phyloP scores from a whole-genome alignment of 2,113 vertebrate species.

The Catharus bicknelli region DNA sequence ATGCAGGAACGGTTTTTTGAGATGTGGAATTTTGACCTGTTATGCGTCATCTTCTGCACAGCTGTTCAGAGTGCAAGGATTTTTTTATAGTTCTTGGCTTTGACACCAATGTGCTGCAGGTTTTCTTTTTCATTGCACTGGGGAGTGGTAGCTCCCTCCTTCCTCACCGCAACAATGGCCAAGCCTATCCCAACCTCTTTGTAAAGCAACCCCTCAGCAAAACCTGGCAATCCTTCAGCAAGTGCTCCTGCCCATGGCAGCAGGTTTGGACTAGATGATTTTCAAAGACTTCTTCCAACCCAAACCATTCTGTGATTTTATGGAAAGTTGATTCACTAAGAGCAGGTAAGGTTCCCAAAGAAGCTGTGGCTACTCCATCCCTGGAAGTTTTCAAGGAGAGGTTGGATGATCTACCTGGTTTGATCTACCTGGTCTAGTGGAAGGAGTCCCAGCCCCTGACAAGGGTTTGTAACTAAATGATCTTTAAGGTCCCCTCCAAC shows the following conservation, averaged over 20 bases:
- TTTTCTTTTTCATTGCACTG: background rate
- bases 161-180: background rate
- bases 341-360: background rate
- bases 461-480: background rate
- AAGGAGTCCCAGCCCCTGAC: background rate
- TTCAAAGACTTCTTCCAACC: background rate
- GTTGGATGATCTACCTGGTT: background rate
- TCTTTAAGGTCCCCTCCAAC: background rate
- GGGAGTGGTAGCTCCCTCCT: background rate
- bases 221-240: background rate
- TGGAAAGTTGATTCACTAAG: background rate
- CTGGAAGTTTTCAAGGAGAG: background rate
- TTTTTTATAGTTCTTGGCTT: background rate
- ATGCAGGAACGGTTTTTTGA: background rate
- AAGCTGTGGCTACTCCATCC: background rate
- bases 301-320: background rate
- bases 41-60: background rate
- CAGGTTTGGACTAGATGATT: background rate
- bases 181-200: background rate
- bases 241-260: background rate
- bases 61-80: background rate
- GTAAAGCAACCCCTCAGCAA: background rate
- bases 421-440: background rate
- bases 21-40: background rate
- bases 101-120: background rate